These are phyloP conservation scores for Ormyrus rosae DNA, from an alignment of 2,888 invertebrate species.

Conservation along the genomic window DNA sequence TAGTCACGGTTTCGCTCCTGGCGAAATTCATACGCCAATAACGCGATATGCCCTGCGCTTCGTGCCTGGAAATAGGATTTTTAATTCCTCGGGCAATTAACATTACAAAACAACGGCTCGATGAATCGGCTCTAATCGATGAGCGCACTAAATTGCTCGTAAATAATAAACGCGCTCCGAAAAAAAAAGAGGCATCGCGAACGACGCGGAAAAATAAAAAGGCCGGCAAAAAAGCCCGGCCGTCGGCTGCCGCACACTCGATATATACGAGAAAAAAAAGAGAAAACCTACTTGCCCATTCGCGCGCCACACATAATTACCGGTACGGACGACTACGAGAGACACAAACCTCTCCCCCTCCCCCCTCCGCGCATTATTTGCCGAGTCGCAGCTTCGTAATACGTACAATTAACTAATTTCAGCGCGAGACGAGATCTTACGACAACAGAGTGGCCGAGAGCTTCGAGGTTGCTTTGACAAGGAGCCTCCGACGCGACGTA, in stretches of 20 bases:
- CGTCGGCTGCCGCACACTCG: too few relatives aligned
- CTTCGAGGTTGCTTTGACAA: slow-evolving; percentile 31
- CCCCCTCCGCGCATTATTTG: background rate
- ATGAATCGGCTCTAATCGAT: slow-evolving; percentile 4
- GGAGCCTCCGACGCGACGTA: slow-evolving; percentile 19
- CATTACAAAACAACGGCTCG: too few relatives aligned
- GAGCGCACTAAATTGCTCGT: slow-evolving; percentile 7
- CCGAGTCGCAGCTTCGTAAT: slow-evolving; percentile 10
- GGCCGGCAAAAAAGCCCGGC: background rate
- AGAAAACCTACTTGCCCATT: background rate
- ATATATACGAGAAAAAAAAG: background rate
- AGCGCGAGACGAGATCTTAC: slow-evolving; percentile 53
- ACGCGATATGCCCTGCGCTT: background rate
- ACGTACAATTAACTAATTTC: slow-evolving; percentile 55
- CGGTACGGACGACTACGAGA: background rate
- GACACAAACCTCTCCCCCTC: background rate
- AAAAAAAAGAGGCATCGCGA: background rate
- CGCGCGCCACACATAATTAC: background rate
- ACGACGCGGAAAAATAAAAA: background rate
- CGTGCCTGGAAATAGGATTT: background rate
- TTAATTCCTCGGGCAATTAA: too few relatives aligned
- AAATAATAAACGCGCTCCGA: slow-evolving; percentile 33
- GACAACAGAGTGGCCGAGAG: slow-evolving; percentile 36
- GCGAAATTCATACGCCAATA: background rate
- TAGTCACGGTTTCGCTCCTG: background rate